Evolutionary conservation across 2,113 vertebrate species (phyloP).

Genomic region (Hyperoodon ampullatus): DNA sequence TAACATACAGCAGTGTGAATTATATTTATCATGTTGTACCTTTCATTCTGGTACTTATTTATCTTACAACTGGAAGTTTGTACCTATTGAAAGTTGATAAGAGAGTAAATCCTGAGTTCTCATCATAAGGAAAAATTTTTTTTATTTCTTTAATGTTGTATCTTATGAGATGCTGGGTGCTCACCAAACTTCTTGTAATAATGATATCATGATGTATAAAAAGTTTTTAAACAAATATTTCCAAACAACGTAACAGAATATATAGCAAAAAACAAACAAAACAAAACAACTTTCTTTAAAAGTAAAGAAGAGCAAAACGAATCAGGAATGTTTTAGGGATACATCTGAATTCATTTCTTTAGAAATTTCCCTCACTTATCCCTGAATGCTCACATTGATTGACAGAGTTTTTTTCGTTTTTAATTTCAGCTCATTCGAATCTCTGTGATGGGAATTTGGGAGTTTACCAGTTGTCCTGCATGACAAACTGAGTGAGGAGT

Average conservation of each 20-base stretch:
- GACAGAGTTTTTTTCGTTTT: constrained; percentile 11
- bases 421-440: not conserved
- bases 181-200: not conserved
- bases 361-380: not conserved
- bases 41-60: not conserved
- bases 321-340: not conserved
- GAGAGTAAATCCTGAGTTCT: not conserved
- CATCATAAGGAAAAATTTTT: not conserved
- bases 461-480: not conserved
- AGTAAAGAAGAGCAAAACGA: not conserved
- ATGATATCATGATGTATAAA: not conserved
- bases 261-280: not conserved
- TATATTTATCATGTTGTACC: not conserved
- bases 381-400: not conserved
- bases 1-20: not conserved
- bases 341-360: not conserved
- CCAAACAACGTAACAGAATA: not conserved
- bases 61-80: not conserved
- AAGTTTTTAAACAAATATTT: not conserved
- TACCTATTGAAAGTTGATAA: not conserved
- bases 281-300: not conserved
- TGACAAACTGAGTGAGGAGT: not conserved
- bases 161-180: not conserved
- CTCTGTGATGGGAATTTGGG: not conserved
- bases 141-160: not conserved